Conservation (phyloP, 2,888 invertebrate species). For the Patella caerulea region DNA sequence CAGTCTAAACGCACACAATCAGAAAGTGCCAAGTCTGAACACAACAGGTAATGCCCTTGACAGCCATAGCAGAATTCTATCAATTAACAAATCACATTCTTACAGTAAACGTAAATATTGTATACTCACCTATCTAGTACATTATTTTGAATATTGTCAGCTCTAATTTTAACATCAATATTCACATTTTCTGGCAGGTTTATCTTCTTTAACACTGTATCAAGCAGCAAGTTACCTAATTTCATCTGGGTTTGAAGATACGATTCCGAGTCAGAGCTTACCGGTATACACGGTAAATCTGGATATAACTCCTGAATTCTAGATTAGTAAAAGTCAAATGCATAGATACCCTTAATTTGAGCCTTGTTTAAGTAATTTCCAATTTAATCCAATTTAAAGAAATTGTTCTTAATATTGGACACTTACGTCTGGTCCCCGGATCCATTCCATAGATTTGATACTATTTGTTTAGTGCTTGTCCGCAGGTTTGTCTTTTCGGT, state of each 20-base stretch:
- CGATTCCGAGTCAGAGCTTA: slow-evolving; percentile 43
- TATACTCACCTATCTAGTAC: slow-evolving; percentile 14
- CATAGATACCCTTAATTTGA: too few species aligned
- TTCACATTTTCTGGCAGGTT: neutral
- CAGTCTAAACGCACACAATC: too few species aligned
- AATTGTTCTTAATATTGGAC: too few species aligned
- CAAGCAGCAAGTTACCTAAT: slow-evolving; percentile 32
- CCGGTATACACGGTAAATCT: slow-evolving; percentile 36
- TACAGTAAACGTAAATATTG: neutral
- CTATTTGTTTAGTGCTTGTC: too few species aligned
- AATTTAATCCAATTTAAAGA: too few species aligned
- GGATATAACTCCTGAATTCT: slow-evolving; percentile 30
- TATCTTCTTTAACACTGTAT: slow-evolving; percentile 29
- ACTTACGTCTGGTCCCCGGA: too few species aligned
- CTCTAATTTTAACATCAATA: neutral
- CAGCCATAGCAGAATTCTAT: neutral
- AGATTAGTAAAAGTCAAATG: slow-evolving; percentile 15
- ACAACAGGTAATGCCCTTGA: too few species aligned
- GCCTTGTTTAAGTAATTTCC: too few species aligned
- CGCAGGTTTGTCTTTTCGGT: too few species aligned
- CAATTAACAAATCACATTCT: neutral
- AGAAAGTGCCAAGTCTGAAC: too few species aligned
- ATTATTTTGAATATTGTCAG: neutral
- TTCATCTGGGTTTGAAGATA: slow-evolving; percentile 36
- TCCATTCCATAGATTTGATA: too few species aligned